Evolutionary conservation across 2,888 invertebrate genomes (phyloP).

Genomic region (Sarcophaga rosellei): DNA sequence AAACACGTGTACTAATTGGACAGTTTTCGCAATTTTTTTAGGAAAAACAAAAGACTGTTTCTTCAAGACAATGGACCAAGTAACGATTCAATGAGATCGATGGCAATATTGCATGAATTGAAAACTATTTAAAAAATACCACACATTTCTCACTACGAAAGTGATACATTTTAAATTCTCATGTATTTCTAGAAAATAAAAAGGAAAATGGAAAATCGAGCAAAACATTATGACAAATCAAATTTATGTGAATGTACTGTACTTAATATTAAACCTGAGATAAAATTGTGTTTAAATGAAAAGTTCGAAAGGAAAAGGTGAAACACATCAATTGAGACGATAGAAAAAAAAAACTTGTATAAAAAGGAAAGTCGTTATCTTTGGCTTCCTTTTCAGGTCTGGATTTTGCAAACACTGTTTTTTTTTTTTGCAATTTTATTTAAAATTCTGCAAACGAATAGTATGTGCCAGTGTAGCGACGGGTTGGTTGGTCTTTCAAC

Average conservation of each 20-base stretch:
- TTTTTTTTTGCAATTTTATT: constrained; percentile 37
- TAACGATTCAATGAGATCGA: too few species aligned
- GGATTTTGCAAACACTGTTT: constrained; percentile 73
- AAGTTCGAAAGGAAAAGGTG: constrained; percentile 67
- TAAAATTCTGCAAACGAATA: constrained; percentile 73
- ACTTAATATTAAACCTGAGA: constrained; percentile 62
- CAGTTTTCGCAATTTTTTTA: too few species aligned
- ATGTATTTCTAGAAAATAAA: not conserved
- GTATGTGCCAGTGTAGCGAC: constrained; percentile 63
- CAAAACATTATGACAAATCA: constrained; percentile 40
- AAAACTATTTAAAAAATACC: too few species aligned
- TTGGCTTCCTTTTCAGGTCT: constrained; percentile 79
- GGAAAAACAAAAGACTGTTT: too few species aligned
- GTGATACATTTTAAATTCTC: not conserved
- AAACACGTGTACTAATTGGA: too few species aligned
- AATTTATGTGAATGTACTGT: constrained; percentile 64
- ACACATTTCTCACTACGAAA: not conserved
- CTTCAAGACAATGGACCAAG: too few species aligned
- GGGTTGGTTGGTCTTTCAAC: constrained; percentile 68
- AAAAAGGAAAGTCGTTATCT: constrained; percentile 75
- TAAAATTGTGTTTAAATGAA: constrained; percentile 38
- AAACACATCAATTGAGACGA: constrained; percentile 78
- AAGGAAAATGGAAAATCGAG: constrained; percentile 15
- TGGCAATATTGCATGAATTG: too few species aligned
- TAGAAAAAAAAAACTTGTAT: not conserved